Percentiles rank a stretch among this genome's conserved stretches.
phyloP scores from a whole-genome alignment of 2,888 invertebrate species.

The Sphinx pinastri region DNA sequence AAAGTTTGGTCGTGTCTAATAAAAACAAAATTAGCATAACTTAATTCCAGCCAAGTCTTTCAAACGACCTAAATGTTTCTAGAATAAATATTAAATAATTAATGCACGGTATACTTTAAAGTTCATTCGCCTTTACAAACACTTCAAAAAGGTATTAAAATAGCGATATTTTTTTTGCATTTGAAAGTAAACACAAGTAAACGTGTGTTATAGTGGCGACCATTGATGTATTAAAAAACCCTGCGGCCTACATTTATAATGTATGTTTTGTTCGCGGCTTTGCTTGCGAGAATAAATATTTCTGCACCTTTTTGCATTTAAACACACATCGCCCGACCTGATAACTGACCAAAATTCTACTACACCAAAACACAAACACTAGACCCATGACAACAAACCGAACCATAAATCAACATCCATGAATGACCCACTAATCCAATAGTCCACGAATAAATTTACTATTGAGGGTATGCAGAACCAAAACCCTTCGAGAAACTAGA shows the following conservation, averaged over 20 bases:
- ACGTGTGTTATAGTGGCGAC: too few relatives aligned
- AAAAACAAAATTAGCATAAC: slow-evolving; percentile 11
- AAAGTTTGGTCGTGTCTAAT: not conserved
- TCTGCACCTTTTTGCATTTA: too few relatives aligned
- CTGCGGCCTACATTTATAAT: too few relatives aligned
- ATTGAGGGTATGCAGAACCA: slow-evolving; percentile 40
- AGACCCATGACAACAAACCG: not conserved
- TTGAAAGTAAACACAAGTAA: not conserved
- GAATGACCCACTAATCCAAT: slow-evolving; percentile 15
- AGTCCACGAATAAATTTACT: slow-evolving; percentile 43
- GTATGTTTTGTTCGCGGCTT: too few relatives aligned
- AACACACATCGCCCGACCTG: too few relatives aligned
- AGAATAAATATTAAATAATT: not conserved
- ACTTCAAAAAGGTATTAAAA: not conserved
- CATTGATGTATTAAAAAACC: too few relatives aligned
- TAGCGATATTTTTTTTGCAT: not conserved
- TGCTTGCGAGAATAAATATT: too few relatives aligned
- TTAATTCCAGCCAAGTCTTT: not conserved
- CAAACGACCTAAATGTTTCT: not conserved
- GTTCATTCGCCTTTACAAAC: slow-evolving; percentile 1
- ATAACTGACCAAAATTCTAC: not conserved
- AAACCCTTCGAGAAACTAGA: slow-evolving; percentile 38
- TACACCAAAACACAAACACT: not conserved
- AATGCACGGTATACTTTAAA: not conserved
- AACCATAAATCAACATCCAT: not conserved